Evolutionary conservation across 2,113 vertebrate species (phyloP), one percentile per base, ranked within the genome.

Genomic region (Percopsis transmontana): DNA sequence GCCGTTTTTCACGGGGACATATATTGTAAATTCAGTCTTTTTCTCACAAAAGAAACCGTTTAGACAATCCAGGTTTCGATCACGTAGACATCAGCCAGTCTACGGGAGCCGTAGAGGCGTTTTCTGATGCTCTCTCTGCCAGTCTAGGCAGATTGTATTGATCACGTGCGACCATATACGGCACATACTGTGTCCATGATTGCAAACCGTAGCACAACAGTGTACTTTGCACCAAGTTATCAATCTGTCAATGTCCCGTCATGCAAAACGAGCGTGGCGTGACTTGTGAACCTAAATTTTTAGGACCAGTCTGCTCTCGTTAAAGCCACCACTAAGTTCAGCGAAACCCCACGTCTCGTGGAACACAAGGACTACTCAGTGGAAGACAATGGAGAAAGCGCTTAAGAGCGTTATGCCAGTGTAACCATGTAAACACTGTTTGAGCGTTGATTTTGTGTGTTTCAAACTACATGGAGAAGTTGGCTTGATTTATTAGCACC

Each of bases 381-480:
- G 24, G 53, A 11, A 74, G 66, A 82, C 77, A 85, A 79, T 79
- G 69, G 67, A 44, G 58, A 65, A 38, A 56, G n/a, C 27, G 38
- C 50, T 24, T 47, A 70, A 42, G 33, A 6, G 64, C 45, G 3
- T 48, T 53, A 8, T 16, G 51, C 44, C 53, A 39, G 33, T 55
- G 42, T 23, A 84, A 79, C 70, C 79, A 33, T 33, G 5, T 33
- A 33, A 33, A 33, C 27, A 33, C 27, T 33, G 8, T 62, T 41
- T 3, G 4, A 18, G 12, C 51, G 3, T 40, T 9, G 5, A 13
- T 0, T 12, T 0, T 24, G 51, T n/a, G 14, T 18, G 10, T 59
- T 20, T 7, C 1, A 38, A 3, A 3, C 42, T 16, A 45, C 12
- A 16, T 45, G 15, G 27, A 33, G 27, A 3, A 3, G 42, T 45